These are phyloP conservation scores for Acromyrmex heyeri DNA, from an alignment of 1,140 invertebrate species.

Conservation along the genomic window DNA sequence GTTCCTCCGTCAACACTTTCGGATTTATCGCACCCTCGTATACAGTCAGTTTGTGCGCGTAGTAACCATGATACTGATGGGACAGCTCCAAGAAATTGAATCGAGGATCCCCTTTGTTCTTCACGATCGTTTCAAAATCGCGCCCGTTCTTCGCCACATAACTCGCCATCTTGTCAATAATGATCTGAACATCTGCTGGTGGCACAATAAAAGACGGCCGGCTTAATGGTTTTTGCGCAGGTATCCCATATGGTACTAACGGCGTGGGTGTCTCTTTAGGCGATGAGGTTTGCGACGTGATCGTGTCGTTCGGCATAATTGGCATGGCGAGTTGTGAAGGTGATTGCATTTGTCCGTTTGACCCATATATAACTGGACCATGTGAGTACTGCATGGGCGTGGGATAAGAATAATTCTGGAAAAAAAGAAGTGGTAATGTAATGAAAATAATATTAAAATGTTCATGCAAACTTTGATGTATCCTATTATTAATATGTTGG, in stretches of 20 bases:
- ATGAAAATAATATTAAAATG: neutral
- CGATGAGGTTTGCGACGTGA: conserved; percentile 41
- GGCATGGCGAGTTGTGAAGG: conserved; percentile 62
- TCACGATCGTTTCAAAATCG: conserved; percentile 96
- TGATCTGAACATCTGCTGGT: conserved; percentile 93
- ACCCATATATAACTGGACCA: conserved; percentile 83
- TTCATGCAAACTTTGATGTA: neutral
- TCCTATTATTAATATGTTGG: neutral
- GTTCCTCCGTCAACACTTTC: conserved; percentile 84
- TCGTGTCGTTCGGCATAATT: conserved; percentile 33
- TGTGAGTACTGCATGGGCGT: conserved; percentile 84
- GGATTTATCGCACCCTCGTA: conserved; percentile 84
- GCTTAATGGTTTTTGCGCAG: conserved; percentile 83
- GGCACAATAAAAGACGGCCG: conserved; percentile 88
- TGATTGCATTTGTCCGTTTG: conserved; percentile 81
- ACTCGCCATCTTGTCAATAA: conserved; percentile 98
- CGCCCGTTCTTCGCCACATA: conserved; percentile 98
- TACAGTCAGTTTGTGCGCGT: conserved; percentile 88
- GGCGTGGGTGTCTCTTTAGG: conserved; percentile 75
- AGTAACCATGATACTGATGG: conserved; percentile 93
- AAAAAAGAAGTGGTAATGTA: conserved; percentile 42
- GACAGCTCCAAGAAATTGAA: conserved; percentile 93
- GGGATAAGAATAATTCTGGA: conserved; percentile 77
- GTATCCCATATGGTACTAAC: conserved; percentile 84
- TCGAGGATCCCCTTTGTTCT: conserved; percentile 94